Evolutionary conservation across 2,888 invertebrate genomes (phyloP), one percentile per base, ranked within the genome.

Genomic region (Agonum fuliginosum): DNA sequence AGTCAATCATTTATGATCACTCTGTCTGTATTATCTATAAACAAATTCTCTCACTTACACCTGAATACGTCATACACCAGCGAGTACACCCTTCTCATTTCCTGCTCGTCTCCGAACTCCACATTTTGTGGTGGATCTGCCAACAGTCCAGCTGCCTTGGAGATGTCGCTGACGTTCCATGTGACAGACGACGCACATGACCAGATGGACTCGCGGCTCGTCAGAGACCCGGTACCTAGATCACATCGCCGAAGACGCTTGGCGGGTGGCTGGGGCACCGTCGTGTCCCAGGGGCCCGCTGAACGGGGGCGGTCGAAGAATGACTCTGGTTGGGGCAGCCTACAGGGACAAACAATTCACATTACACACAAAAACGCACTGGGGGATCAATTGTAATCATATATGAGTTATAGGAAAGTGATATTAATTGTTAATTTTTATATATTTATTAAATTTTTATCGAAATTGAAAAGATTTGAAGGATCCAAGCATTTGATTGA

Each of bases 31-130:
- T n/a, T n/a, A n/a, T n/a, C 1, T 2, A 19, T 48, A 20, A 48
- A 0, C 19, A 48, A 10, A 0, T n/a, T 1, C 5, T 54, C 3
- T 5, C 24, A 77, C 93, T 91, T 86, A 93, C 94, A 93, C 85
- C 93, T 88, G 80, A 93, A 91, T 0, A 93, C 93, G 82, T 94
- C 93, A 84, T 93, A 94, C 80, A 93, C 92, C 34, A 94, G 88
- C 0, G 92, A 91, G 81, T 92, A 93, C 20, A 93, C 93, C 80
- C 91, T 88, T 78, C 93, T 87, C 93, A 93, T 93, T 83, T 93
- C 93, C 75, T 93, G 92, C 81, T 93, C 93, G 82, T 93, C 92
- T 0, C 84, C 84, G 81, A 92, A 92, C 12, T 85, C 81, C 0
- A 89, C 89, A 0, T 84, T 81, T 75, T 86, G 79, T 0, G 91